phyloP scores from a whole-genome alignment of 2,113 vertebrate species.

The Pyrgilauda ruficollis region DNA sequence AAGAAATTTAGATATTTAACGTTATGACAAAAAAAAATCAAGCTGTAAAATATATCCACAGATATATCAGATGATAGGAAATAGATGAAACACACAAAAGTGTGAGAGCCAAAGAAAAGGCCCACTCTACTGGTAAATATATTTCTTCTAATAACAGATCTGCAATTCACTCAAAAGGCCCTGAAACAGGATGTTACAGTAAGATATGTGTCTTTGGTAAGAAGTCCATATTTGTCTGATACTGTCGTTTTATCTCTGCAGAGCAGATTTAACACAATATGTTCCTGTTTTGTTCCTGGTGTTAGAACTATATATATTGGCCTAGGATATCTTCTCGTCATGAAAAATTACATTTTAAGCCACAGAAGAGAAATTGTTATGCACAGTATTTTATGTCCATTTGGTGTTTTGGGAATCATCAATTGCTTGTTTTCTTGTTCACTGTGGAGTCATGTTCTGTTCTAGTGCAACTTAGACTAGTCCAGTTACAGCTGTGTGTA shows the following conservation, averaged over 20 bases:
- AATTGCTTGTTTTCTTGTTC: conserved; percentile 83
- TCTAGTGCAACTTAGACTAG: conserved; percentile 74
- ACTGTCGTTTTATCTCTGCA: conserved; percentile 54
- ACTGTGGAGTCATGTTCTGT: conserved; percentile 80
- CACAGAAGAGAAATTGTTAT: conserved; percentile 20
- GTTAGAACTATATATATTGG: conserved; percentile 1
- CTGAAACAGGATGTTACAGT: conserved; percentile 40
- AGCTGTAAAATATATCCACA: background rate
- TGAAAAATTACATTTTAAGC: background rate
- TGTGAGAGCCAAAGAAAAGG: background rate
- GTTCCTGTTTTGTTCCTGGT: conserved; percentile 16
- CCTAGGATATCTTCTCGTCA: background rate
- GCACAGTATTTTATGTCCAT: conserved; percentile 74
- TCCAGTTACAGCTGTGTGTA: conserved; percentile 78
- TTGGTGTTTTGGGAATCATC: conserved; percentile 83
- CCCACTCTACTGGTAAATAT: background rate
- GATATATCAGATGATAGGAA: background rate
- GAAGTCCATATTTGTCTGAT: conserved; percentile 41
- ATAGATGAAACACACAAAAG: background rate
- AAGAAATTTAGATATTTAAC: background rate
- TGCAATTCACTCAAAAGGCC: conserved; percentile 16
- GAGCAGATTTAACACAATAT: conserved; percentile 17
- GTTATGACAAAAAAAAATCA: background rate
- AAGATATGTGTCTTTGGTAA: conserved; percentile 51
- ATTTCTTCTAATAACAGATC: conserved; percentile 2